These are phyloP conservation scores for Patella depressa DNA, from an alignment of 2,888 invertebrate species.

Conservation along the genomic window DNA sequence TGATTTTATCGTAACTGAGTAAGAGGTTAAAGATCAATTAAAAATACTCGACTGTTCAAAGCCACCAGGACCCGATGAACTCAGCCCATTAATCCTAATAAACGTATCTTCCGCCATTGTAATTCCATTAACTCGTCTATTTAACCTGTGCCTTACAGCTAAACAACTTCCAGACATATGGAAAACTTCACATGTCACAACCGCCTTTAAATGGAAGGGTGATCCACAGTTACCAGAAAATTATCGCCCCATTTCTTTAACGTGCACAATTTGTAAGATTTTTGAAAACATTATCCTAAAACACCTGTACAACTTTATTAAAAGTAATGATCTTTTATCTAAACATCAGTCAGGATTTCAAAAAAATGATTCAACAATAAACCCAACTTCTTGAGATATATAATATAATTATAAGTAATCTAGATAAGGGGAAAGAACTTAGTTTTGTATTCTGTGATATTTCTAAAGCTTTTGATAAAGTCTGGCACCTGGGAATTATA, in stretches of 20 bases:
- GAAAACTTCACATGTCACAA: neutral
- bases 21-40: neutral
- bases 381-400: too few species aligned
- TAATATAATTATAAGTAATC: too few species aligned
- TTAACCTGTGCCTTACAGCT: neutral
- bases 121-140: neutral
- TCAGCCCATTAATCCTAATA: neutral
- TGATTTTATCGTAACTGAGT: neutral
- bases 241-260: neutral
- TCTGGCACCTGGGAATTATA: conserved; percentile 8
- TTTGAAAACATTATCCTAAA: neutral
- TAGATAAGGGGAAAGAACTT: neutral
- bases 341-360: neutral
- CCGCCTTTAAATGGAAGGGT: neutral
- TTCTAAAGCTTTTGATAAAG: conserved; percentile 22
- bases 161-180: neutral
- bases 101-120: neutral
- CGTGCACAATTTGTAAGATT: neutral
- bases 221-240: neutral
- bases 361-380: neutral
- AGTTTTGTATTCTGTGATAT: conserved; percentile 16
- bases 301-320: neutral
- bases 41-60: neutral
- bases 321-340: neutral
- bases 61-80: neutral